phyloP scores from a whole-genome alignment of 1,140 invertebrate genomes.

The Drosophila burlai region DNA sequence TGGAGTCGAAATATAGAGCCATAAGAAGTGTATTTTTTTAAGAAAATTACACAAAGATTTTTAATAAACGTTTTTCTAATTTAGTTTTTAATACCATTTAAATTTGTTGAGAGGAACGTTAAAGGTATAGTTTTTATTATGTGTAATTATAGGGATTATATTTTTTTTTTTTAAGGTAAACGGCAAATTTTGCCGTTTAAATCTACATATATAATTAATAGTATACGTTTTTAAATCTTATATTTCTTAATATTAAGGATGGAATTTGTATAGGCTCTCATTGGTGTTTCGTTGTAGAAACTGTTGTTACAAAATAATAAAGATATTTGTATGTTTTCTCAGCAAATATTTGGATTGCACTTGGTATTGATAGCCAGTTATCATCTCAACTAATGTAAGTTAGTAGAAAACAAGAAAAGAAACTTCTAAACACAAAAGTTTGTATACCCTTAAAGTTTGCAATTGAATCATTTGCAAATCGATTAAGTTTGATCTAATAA shows the following conservation, averaged over 20 bases:
- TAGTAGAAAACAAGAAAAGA: background rate
- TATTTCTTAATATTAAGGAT: background rate
- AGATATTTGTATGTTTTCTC: background rate
- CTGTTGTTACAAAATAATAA: background rate
- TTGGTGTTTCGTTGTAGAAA: background rate
- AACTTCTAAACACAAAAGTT: too few relatives aligned
- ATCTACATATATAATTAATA: background rate
- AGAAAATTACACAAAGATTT: background rate
- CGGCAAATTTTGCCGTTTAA: too few relatives aligned
- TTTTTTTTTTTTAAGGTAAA: background rate
- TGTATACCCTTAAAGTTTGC: too few relatives aligned
- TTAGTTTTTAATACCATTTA: background rate
- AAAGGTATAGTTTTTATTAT: too few relatives aligned
- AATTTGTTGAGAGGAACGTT: background rate
- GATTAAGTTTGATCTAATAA: too few relatives aligned
- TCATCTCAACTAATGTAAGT: background rate
- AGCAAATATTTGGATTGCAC: too few relatives aligned
- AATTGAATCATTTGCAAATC: too few relatives aligned
- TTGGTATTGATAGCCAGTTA: background rate
- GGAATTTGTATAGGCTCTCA: too few relatives aligned
- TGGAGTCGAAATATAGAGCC: constrained; percentile 5
- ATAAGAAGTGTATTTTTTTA: background rate
- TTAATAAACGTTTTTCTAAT: background rate
- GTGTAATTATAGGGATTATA: too few relatives aligned
- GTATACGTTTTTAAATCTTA: background rate